phyloP scores from a whole-genome alignment of 2,797 vertebrate genomes.

The Micrastur ruficollis region DNA sequence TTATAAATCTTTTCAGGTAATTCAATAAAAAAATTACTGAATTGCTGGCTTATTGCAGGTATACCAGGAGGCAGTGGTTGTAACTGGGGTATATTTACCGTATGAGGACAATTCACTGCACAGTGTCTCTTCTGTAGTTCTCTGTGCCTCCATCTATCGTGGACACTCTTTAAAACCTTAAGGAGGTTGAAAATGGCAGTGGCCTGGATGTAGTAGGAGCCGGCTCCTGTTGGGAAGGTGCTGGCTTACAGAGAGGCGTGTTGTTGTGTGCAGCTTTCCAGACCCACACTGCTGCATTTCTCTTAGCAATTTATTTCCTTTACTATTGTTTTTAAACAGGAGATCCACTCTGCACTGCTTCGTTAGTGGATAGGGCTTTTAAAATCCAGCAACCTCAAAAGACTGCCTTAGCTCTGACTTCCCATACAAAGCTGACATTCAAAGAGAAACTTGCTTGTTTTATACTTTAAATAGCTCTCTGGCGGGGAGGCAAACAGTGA shows the following conservation, averaged over 20 bases:
- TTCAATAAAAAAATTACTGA: not conserved
- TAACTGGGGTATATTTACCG: fast-evolving
- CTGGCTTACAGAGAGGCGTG: fast-evolving
- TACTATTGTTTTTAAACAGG: fast-evolving
- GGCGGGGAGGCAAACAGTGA: constrained; percentile 34
- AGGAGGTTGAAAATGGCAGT: not conserved
- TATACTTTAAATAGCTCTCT: constrained; percentile 64
- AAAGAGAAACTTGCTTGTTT: not conserved
- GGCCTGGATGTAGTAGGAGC: not conserved
- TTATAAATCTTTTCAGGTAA: not conserved
- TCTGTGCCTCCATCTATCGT: fast-evolving
- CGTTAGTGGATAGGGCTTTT: not conserved
- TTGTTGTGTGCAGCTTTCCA: not conserved
- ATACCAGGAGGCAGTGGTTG: not conserved
- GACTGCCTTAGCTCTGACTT: not conserved
- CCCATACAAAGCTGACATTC: not conserved
- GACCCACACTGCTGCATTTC: fast-evolving
- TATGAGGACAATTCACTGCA: not conserved
- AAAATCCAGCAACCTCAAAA: not conserved
- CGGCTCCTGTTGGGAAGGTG: not conserved
- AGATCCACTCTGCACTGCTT: fast-evolving
- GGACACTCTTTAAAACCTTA: not conserved
- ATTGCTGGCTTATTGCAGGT: not conserved
- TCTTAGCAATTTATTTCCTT: not conserved
- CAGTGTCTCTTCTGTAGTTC: not conserved